Evolutionary conservation across 2,797 vertebrate species (phyloP), one percentile per base, ranked within the genome.

Genomic region (Cetoscarus ocellatus): DNA sequence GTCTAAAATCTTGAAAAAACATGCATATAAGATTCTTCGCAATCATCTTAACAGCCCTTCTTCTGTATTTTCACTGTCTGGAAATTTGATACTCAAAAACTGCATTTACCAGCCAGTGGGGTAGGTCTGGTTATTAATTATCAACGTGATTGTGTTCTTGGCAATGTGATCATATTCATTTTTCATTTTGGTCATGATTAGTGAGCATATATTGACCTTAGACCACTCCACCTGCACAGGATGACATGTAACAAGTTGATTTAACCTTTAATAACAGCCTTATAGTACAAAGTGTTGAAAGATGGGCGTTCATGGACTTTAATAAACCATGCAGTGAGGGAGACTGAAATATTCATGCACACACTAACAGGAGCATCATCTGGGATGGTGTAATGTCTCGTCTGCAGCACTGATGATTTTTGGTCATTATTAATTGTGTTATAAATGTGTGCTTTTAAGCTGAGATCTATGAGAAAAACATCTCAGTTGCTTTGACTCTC

Each of bases 251-350:
- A 57, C 64, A 36, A 45, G 45, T 18, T 54, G 45, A 49, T 60
- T 59, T 63, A 58, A 70, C 75, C 72, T 86, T 84, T 77, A 77
- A 88, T 88, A 67, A 68, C 63, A 62, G 75, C 50, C 50, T 35
- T 5, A 79, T 67, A 77, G 68, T 80, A 36, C 43, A 40, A 67
- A 27, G 74, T 67, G 77, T 75, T 90, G 84, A 89, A 86, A 86
- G 85, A 59, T 55, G 58, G 77, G 54, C 39, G 42, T 67, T 79
- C 27, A 12, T 44, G 18, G 55, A 52, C 61, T 72, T 62, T 77
- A 79, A 82, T 70, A 79, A 67, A 60, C 11, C 12, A 3, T 62
- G 71, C 45, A 69, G 80, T 72, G 71, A 58, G 61, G 17, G 58
- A 76, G 43, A 71, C 50, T 17, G 47, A 36, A 12, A 34, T 49